Base-by-base conservation (phyloP, 2,113 vertebrate genomes). In the Aphyosemion australe region DNA sequence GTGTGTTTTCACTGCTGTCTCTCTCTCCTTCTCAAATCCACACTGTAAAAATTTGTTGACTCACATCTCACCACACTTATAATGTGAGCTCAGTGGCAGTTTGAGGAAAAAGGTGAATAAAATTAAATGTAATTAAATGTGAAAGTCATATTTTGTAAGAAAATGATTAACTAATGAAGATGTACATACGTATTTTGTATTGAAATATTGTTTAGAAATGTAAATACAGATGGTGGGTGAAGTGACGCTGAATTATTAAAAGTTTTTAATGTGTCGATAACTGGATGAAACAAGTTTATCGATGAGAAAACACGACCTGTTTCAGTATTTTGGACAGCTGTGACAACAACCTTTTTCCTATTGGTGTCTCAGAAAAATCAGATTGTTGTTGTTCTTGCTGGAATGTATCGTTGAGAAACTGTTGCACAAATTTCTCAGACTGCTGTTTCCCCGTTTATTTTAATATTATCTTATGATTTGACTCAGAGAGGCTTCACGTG, bases 81-180 rank as follows among this genome's bases (percentile, higher is more conserved):
- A 48, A 67, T 64, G 71, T 84, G 74, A 66, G 61, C 67, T 80
- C 70, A 76, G 69, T 79, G 59, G 68, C 53, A 59, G 53, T 78
- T 84, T 82, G 70, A 65, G 71, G 82, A 81, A 82, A 83, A 81
- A 65, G 37, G 63, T 79, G 57, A 78, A 81, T 69, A 55, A 73
- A 26, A 79, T 56, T 80, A 72, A 80, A 69, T 83, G 82, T 89
- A 65, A 83, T 58, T 88, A 76, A 79, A 80, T 89, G 92, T 90
- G 86, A 87, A 86, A 91, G 84, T 87, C 85, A 74, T 97, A 96
- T 96, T 97, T 97, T 98, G 92, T 92, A 96, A 96, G 92, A 93
- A 95, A 84, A 94, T 91, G 84, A 82, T 71, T 81, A 88, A 89
- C 66, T 83, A 77, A 87, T 84, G 82, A 83, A 80, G 58, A 85